Base-by-base conservation (phyloP, 2,888 invertebrate genomes). In the Amphipoea oculea region DNA sequence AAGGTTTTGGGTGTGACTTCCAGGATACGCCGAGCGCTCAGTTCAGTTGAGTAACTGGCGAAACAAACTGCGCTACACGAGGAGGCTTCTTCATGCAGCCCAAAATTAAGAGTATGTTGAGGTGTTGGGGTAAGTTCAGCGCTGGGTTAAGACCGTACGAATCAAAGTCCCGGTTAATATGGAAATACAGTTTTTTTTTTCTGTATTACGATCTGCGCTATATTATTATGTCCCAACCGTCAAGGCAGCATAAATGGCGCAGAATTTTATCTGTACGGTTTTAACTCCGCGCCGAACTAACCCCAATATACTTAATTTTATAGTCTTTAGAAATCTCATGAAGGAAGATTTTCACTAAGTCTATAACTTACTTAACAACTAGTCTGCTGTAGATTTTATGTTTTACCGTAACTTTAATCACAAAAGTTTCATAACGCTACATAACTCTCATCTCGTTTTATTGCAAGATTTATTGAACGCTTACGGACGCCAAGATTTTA, bases 381-480 rank as follows among this genome's bases (percentile, higher is more conserved):
- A 63, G n/a, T 40, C 57, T 42, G 42, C 29, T 36, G 23, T 6
- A 70, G 1, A 81, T 23, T 71, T 65, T 6, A 73, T 51, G 62
- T 14, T n/a, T 69, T 40, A 20, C 12, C 1, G n/a, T 81, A 42
- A 71, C 23, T 62, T 81, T 23, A 71, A 79, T 79, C 70, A 42
- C 68, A 80, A 68, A 80, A 71, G 40, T 71, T 79, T 62, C n/a
- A 45, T 66, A 48, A 11, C 85, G 14, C 54, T 57, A 42, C 57
- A 42, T 79, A 72, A 62, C 69, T 67, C 6, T 36, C 57, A 14
- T 57, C 29, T 20, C 54, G 51, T 73, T 82, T 82, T 73, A 73
- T 54, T 29, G 60, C 45, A 20, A 66, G 73, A 81, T 82, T 82
- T 82, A 82, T 85, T 65, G 51, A 54, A 62, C 40, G 51, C 23